phyloP scores from a whole-genome alignment of 2,113 vertebrate genomes.

The Parus major region DNA sequence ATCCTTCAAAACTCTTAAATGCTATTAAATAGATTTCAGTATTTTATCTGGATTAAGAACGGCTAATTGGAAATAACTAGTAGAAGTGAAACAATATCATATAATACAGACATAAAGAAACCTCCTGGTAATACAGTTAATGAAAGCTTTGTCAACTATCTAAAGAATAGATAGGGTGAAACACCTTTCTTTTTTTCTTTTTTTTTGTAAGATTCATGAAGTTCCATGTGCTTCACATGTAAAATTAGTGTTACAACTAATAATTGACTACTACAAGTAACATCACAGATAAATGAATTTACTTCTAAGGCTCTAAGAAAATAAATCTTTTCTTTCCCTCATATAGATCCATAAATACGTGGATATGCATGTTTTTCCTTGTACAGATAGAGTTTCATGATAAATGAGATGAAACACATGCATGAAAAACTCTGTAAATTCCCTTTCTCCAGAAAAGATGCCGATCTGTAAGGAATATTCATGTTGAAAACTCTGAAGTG shows the following conservation, averaged over 20 bases:
- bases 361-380: background rate
- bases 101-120: background rate
- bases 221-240: background rate
- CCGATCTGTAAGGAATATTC: background rate
- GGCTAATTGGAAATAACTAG: background rate
- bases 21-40: background rate
- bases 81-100: background rate
- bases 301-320: background rate
- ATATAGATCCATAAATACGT: background rate
- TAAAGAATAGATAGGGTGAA: accelerated
- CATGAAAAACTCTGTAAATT: background rate
- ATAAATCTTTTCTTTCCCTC: background rate
- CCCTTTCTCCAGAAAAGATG: background rate
- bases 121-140: background rate
- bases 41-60: background rate
- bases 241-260: background rate
- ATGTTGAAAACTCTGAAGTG: background rate
- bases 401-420: background rate
- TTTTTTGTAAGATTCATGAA: background rate
- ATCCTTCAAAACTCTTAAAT: background rate
- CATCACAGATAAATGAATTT: background rate
- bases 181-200: background rate
- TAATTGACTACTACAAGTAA: background rate
- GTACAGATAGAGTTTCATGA: background rate
- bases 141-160: background rate